These are phyloP conservation scores for Panagrolaimus sp. DNA, from an alignment of 1,140 invertebrate genomes.

Conservation along the genomic window DNA sequence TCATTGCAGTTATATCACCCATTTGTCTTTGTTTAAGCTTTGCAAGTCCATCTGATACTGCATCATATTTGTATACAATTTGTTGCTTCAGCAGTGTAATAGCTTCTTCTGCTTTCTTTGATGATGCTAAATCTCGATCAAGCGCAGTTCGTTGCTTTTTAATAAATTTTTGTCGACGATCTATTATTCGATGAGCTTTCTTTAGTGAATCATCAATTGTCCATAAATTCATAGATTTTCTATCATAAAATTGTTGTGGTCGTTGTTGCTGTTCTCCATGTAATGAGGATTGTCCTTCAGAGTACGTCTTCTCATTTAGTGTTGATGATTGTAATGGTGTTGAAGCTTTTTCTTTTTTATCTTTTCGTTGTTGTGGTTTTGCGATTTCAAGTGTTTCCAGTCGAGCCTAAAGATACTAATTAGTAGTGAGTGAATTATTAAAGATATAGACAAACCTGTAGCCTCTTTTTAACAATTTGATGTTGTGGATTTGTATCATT, in stretches of 20 bases:
- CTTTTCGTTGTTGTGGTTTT: neutral
- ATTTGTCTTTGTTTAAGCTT: neutral
- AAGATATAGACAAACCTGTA: neutral
- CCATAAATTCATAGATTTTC: neutral
- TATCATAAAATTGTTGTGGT: neutral
- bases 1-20: neutral
- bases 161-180: neutral
- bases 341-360: neutral
- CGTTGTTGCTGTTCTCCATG: neutral
- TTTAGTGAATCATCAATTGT: neutral
- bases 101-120: neutral
- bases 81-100: neutral
- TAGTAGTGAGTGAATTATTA: neutral
- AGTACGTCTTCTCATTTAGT: neutral
- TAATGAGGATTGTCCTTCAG: neutral
- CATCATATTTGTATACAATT: conserved; percentile 7
- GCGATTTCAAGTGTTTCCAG: neutral
- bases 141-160: neutral
- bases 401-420: neutral
- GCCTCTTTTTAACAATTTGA: neutral
- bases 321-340: no score
- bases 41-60: neutral
- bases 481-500: conserved; percentile 10
- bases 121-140: neutral
- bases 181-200: neutral